phyloP scores from a whole-genome alignment of 2,797 vertebrate species.

The Ceryle rudis region DNA sequence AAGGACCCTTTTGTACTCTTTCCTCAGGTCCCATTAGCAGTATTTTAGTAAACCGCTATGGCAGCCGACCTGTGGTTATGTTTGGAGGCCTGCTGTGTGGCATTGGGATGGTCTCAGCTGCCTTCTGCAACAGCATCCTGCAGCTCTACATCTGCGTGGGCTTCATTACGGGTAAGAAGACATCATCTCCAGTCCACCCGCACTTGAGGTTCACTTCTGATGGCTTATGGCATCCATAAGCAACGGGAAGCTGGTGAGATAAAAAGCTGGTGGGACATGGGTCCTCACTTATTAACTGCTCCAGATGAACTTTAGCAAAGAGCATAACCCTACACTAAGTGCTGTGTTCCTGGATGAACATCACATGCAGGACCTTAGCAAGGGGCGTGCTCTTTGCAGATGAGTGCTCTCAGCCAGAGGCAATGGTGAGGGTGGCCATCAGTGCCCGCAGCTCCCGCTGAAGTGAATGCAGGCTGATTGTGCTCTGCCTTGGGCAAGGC shows the following conservation, averaged over 20 bases:
- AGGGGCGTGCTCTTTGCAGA: neutral
- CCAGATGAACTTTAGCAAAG: neutral
- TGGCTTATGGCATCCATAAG: rapidly evolving
- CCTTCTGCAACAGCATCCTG: conserved; percentile 84
- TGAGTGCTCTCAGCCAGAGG: neutral
- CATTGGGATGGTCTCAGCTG: conserved; percentile 81
- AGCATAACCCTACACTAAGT: rapidly evolving
- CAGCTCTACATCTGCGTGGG: conserved; percentile 86
- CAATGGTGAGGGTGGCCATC: neutral
- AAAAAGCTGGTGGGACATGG: neutral
- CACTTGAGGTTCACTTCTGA: neutral
- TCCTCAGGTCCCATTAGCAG: conserved; percentile 84
- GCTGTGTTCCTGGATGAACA: rapidly evolving
- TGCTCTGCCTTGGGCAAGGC: neutral
- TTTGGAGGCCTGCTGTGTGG: conserved; percentile 83
- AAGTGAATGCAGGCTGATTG: neutral
- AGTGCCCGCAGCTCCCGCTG: neutral
- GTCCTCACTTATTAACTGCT: neutral
- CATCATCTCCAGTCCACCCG: neutral
- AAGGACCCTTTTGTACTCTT: neutral
- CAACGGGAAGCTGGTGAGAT: rapidly evolving
- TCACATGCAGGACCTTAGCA: rapidly evolving
- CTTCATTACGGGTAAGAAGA: conserved; percentile 84
- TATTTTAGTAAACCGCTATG: conserved; percentile 82
- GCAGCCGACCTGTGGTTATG: conserved; percentile 86